phyloP scores from a whole-genome alignment of 1,140 invertebrate genomes.

The Xylocopa sonorina region DNA sequence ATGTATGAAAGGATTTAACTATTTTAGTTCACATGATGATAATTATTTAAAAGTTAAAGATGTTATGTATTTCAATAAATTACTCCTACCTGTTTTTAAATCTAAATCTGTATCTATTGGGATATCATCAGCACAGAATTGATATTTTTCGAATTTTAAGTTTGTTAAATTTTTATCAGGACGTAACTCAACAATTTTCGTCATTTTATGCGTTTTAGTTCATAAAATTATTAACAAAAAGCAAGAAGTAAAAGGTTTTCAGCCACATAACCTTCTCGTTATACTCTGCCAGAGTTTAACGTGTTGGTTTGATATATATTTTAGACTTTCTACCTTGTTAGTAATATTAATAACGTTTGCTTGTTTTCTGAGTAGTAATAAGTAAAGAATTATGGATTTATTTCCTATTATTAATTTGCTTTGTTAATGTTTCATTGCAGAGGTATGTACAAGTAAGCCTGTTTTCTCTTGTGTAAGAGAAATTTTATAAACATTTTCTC shows the following conservation, averaged over 20 bases:
- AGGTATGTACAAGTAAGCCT: no score
- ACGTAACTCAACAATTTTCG: conserved; percentile 75
- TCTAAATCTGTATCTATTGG: conserved; percentile 62
- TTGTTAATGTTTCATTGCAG: no score
- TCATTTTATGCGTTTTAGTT: conserved; percentile 63
- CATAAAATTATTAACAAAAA: background rate
- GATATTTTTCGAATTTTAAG: conserved; percentile 77
- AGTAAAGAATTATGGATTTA: no score
- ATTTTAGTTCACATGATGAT: conserved; percentile 7
- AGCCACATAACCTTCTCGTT: background rate
- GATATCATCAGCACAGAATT: conserved; percentile 70
- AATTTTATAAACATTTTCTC: no score
- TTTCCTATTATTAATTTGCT: no score
- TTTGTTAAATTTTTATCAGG: conserved; percentile 72
- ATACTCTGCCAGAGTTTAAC: background rate
- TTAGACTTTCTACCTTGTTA: no score
- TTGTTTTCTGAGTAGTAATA: no score
- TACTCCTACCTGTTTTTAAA: conserved; percentile 67
- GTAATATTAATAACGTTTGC: background rate
- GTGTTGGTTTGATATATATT: background rate
- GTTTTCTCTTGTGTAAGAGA: no score
- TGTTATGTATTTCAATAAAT: background rate
- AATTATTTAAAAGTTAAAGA: conserved; percentile 6
- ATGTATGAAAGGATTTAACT: conserved; percentile 21
- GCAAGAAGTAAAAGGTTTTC: background rate